phyloP scores from a whole-genome alignment of 1,140 invertebrate genomes.

The Thereuonema tuberculata region DNA sequence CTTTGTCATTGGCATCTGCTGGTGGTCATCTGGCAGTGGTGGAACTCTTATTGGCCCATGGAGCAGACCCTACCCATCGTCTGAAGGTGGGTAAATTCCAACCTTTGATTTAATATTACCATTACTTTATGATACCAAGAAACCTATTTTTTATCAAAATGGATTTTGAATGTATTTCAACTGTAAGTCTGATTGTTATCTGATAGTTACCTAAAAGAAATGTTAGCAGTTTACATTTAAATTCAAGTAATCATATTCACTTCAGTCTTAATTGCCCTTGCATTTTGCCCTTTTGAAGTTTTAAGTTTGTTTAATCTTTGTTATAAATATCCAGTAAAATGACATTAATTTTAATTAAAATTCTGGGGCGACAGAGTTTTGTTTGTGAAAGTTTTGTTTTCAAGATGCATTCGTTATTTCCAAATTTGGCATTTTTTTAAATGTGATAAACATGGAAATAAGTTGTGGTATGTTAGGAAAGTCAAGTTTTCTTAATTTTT shows the following conservation, averaged over 20 bases:
- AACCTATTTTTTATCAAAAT: neutral
- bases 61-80: conserved; percentile 90
- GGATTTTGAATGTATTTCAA: neutral
- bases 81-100: conserved; percentile 49
- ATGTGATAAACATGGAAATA: no score
- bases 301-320: no score
- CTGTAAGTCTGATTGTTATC: neutral
- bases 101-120: no score
- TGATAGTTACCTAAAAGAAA: neutral
- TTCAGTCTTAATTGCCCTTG: no score
- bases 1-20: conserved; percentile 90
- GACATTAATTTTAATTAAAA: neutral
- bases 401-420: no score
- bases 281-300: no score
- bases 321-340: no score
- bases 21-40: conserved; percentile 88
- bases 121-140: neutral
- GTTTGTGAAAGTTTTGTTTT: neutral
- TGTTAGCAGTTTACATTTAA: no score
- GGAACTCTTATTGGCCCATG: conserved; percentile 71
- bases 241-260: no score
- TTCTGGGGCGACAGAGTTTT: neutral
- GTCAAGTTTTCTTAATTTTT: no score
- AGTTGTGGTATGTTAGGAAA: no score
- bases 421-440: no score